phyloP scores from a whole-genome alignment of 2,113 vertebrate genomes.

The Marmota flaviventris region DNA sequence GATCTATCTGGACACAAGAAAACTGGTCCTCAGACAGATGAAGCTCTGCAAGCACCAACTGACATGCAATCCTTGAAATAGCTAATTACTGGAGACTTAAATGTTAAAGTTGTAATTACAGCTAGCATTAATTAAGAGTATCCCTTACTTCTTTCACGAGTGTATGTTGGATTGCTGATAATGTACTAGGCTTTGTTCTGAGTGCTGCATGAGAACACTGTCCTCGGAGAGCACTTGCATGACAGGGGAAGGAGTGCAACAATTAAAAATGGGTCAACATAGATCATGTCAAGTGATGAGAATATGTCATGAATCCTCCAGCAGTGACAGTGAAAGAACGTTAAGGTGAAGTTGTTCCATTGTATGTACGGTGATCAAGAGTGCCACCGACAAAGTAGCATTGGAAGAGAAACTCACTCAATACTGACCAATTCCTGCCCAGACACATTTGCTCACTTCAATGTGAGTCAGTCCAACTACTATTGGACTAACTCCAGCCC shows the following conservation, averaged over 20 bases:
- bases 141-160: background rate
- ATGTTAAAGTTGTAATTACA: slow-evolving; percentile 26
- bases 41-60: background rate
- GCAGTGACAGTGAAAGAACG: background rate
- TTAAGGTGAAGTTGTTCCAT: background rate
- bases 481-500: background rate
- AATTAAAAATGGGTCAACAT: background rate
- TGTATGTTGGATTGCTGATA: background rate
- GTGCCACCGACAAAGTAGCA: background rate
- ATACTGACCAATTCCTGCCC: background rate
- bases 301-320: background rate
- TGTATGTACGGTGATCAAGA: background rate
- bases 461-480: background rate
- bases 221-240: background rate
- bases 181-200: background rate
- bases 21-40: background rate
- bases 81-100: slow-evolving; percentile 25
- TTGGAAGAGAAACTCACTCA: background rate
- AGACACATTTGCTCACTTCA: background rate
- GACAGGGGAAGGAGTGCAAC: background rate
- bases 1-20: background rate
- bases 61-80: background rate
- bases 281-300: background rate
- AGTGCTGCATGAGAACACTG: background rate
- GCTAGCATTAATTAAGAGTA: slow-evolving; percentile 1